Base-by-base conservation (phyloP, 2,113 vertebrate genomes). In the Manacus vitellinus region DNA sequence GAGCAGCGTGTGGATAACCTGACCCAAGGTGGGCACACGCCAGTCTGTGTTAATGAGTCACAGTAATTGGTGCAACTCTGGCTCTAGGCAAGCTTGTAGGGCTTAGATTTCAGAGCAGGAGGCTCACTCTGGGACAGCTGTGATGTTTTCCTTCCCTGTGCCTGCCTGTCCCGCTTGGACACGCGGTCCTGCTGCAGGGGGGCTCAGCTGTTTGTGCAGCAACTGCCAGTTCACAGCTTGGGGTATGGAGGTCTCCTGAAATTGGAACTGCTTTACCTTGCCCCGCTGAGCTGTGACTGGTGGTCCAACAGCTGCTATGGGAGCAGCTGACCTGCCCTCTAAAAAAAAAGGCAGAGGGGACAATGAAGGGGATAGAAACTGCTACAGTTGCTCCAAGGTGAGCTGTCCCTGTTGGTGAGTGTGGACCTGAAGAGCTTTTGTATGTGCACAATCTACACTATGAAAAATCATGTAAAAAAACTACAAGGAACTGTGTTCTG, bases 281-380 rank as follows among this genome's bases (percentile, higher is more conserved):
- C 31, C 41, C 4, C 2, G 2, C 71, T 13, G 82, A 62, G 71
- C 71, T 23, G 78, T 22, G 82, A 12, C 67, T 73, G 47, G n/a
- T 37, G 58, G 17, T 12, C 44, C 83, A 70, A 12, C 94, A 95
- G 94, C 82, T 96, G 94, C 88, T 31, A 3, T 1, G 1, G 19
- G 70, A 92, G 79, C 92, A 93, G 91, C 94, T 95, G 92, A 85
- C 44, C 55, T 31, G 63, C 33, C 22, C 41, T 65, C 54, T 54
- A 28, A 71, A 56, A 79, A 89, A 77, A 63, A 55, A 44, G 55
- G 49, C 73, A 76, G 35, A 63, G 52, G 49, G 41, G 8, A 46
- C 23, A 62, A 41, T 2, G 35, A 3, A 8, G 41, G 61, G 82
- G 54, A 27, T 31, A 90, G 78, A 65, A 72, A 30, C 13, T 1